Base-by-base conservation (phyloP, 2,797 vertebrate genomes). In the Hoplostethus mediterraneus region DNA sequence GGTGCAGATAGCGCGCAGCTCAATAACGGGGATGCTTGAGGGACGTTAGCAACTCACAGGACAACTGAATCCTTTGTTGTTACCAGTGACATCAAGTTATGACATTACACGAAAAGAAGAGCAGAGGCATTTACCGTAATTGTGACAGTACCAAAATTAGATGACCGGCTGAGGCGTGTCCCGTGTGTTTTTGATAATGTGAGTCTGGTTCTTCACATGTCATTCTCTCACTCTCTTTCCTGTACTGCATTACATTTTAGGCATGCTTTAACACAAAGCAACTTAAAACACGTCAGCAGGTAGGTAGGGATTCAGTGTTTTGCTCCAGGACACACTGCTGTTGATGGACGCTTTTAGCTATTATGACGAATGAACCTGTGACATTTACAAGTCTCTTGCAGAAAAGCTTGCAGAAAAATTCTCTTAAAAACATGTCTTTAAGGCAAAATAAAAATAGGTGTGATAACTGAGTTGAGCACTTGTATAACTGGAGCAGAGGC, bases 41-140 rank as follows among this genome's bases (percentile, higher is more conserved):
- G 14, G 44, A 36, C 12, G 21, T 42, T 9, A 25, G 21, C 47
- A 67, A 77, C 38, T 70, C 59, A 76, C 2, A 25, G 25, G 17
- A 28, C 28, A 11, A 30, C 9, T 33, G 33, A n/a, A 7, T 25
- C 10, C 11, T 38, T 61, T 60, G 21, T 21, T 7, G n/a, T 75
- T 14, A 12, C 58, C 38, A 77, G 49, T 52, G 21, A 21, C 49
- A 52, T 25, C 5, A 12, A 54, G 9, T 30, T 30, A 13, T 54
- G 25, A 54, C 52, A 6, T 11, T 2, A 12, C 40, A 42, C 12
- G 40, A 42, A 10, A 42, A 42, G 8, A 42, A 30, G 51, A 53
- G 51, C 25, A 54, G 52, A 30, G 25, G 5, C 52, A 6, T 54
- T 54, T 30, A 17, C 13, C 7, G 10, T 52, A 52, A 52, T 25